Evolutionary conservation across 92 coral and sea anemone genomes (phyloP), one percentile per base, ranked within the genome.

Genomic region (Siderastrea siderea): DNA sequence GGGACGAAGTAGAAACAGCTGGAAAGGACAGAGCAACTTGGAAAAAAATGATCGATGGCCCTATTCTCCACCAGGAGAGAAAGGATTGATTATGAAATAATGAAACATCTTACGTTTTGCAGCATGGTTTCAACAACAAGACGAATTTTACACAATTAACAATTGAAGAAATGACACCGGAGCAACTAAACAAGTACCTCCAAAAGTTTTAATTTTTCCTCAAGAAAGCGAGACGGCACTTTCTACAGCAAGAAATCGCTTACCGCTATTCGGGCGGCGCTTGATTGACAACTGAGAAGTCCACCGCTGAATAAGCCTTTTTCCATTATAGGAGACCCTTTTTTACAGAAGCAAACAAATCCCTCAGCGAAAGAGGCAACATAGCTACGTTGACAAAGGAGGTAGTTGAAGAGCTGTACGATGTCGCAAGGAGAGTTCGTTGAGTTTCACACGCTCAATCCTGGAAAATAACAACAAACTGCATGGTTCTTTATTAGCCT

Each of bases 401-500:
- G 11, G 19, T 78, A 12, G 69, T 90, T 58, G 81, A 61, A 38
- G 80, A 90, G 68, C 85, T 90, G 48, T 84, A 48, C 67, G 74
- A 90, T 12, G 86, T n/a, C n/a, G n/a, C n/a, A 63, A 71, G 86
- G 74, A n/a, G 86, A 85, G 66, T 87, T 90, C 47, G 90, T 61
- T 38, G 80, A 79, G 14, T 19, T 74, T 44, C 86, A 90, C 75
- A 55, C 90, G 19, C 79, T 69, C 51, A 67, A 82, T 9, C 88
- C 94, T 12, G 15, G 48, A 17, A 84, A 91, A 82, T 74, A 75
- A 19, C 87, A 74, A 46, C 91, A 78, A 75, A 91, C 94, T 15
- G 94, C 75, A 3, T 86, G 94, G 91, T 91, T 86, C 44, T 82
- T 77, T 54, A 58, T 91, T 47, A 54, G 80, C 43, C 68, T 86